Percentiles rank a stretch among this genome's conserved stretches.
Conservation (phyloP, 1,140 invertebrate genomes). For the Neodiprion virginianus region DNA sequence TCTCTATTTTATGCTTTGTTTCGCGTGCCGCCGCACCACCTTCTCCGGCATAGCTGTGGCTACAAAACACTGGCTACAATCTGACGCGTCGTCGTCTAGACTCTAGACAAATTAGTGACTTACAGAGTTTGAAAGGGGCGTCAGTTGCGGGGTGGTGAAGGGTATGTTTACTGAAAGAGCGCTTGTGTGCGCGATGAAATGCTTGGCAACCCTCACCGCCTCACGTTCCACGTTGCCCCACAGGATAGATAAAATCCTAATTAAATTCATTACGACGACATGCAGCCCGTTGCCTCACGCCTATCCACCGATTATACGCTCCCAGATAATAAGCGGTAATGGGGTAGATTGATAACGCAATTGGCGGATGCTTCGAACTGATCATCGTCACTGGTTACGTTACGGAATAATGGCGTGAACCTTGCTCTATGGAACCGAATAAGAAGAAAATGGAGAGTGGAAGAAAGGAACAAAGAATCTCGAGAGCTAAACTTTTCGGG, state of each 20-base stretch:
- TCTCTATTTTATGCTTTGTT: neutral
- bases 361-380: conserved; percentile 25
- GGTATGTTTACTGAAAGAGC: conserved; percentile 4
- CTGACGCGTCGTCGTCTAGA: neutral
- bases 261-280: conserved; percentile 35
- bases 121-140: neutral
- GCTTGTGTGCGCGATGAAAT: conserved; percentile 1
- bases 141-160: neutral
- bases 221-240: neutral
- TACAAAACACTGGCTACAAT: too few relatives aligned
- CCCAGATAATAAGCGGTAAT: neutral
- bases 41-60: neutral
- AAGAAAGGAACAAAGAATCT: neutral
- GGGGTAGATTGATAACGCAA: conserved; percentile 29
- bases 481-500: too few relatives aligned
- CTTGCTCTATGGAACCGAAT: conserved; percentile 17
- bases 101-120: conserved; percentile 7
- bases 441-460: conserved; percentile 25
- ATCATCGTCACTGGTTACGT: neutral
- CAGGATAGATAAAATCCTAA: conserved; percentile 31
- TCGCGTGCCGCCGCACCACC: neutral
- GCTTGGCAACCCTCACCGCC: neutral
- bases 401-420: conserved; percentile 20
- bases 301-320: neutral
- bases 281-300: conserved; percentile 19